These are phyloP conservation scores for Zele albiditarsus DNA, from an alignment of 2,888 invertebrate genomes.

Conservation along the genomic window DNA sequence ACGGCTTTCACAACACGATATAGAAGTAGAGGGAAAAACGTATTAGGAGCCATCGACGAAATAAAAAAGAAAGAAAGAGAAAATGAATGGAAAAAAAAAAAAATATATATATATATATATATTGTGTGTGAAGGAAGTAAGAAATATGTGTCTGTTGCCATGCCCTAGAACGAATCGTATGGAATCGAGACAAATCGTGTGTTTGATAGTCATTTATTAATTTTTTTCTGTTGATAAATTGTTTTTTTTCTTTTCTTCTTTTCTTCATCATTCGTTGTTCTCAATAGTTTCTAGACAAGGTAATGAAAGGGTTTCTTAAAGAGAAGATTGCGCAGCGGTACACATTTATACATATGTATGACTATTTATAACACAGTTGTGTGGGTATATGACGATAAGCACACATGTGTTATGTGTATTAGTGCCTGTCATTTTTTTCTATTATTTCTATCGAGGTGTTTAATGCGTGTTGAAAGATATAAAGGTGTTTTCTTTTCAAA, in stretches of 20 bases:
- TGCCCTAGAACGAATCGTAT: conserved; percentile 31
- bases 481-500: not conserved
- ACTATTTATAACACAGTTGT: not conserved
- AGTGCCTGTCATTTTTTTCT: not conserved
- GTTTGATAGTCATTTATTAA: conserved; percentile 17
- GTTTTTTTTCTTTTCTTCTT: not conserved
- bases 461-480: conserved; percentile 7
- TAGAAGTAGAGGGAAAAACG: conserved; percentile 18
- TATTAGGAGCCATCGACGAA: conserved; percentile 30
- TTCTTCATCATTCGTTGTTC: not conserved
- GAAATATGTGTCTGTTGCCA: conserved; percentile 34
- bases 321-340: not conserved
- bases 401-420: not conserved
- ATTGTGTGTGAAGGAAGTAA: not conserved
- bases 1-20: conserved; percentile 34
- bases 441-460: not conserved
- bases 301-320: conserved; percentile 7
- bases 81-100: conserved; percentile 32
- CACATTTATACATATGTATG: not conserved
- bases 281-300: not conserved
- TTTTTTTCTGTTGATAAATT: not conserved
- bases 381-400: conserved; percentile 1
- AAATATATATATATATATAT: too few relatives aligned
- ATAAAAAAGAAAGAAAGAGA: conserved; percentile 34
- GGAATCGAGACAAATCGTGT: conserved; percentile 31